phyloP scores from a whole-genome alignment of 2,113 vertebrate species.

The Xiphias gladius region DNA sequence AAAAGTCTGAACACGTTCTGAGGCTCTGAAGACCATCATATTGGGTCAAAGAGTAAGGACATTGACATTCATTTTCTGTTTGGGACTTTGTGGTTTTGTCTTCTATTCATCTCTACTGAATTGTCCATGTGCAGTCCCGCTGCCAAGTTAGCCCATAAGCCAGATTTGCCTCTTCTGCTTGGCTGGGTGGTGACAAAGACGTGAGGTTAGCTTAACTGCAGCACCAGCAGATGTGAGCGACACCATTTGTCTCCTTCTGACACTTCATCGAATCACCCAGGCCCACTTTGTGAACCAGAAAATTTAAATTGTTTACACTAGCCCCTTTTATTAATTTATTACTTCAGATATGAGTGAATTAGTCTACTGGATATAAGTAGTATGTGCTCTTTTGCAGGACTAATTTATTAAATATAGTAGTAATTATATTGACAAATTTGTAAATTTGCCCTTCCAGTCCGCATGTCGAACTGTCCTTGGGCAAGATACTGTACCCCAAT shows the following conservation, averaged over 20 bases:
- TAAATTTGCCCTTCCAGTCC: too few relatives aligned
- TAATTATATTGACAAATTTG: too few relatives aligned
- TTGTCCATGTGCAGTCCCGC: conserved; percentile 53
- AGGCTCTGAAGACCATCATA: conserved; percentile 29
- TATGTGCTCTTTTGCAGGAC: too few relatives aligned
- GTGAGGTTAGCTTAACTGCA: conserved; percentile 50
- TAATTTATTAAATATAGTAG: too few relatives aligned
- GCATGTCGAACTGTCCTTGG: too few relatives aligned
- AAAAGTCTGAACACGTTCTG: conserved; percentile 64
- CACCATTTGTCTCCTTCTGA: conserved; percentile 69
- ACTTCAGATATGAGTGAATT: neutral
- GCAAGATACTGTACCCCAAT: too few relatives aligned
- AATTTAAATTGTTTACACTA: neutral
- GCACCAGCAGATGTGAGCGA: conserved; percentile 72
- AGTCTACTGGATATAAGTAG: neutral
- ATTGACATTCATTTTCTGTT: conserved; percentile 52
- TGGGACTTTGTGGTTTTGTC: conserved; percentile 51
- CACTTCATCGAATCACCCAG: conserved; percentile 40
- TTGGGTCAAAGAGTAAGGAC: conserved; percentile 45
- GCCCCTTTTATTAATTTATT: neutral
- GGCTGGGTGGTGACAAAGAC: conserved; percentile 76
- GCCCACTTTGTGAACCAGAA: conserved; percentile 34
- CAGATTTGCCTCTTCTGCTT: conserved; percentile 75
- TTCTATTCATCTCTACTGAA: conserved; percentile 72
- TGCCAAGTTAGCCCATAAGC: conserved; percentile 64